Evolutionary conservation across 2,888 invertebrate species (phyloP), one percentile per base, ranked within the genome.

Genomic region (Scaptomyza caliginosa): DNA sequence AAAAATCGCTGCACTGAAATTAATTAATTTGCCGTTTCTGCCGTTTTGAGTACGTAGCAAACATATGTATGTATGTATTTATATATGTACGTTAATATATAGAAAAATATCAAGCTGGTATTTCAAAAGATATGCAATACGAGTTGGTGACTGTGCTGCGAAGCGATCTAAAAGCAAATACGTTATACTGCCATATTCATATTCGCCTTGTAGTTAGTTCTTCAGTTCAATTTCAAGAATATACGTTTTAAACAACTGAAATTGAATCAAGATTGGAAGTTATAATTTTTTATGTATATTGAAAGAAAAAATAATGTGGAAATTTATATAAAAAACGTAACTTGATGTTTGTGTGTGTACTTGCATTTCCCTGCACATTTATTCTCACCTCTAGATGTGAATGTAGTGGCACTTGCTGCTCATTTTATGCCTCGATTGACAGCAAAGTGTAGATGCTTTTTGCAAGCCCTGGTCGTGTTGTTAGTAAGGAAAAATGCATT

Each of bases 351-450:
- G 28, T 38, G 28, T 38, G 42, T 50, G 17, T 23, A 7, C 36
- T 19, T 51, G 26, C 26, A 45, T 19, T 17, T 26, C 17, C 4
- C 39, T 21, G n/a, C n/a, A n/a, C n/a, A n/a, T n/a, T n/a, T n/a
- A n/a, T n/a, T 11, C 32, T 34, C 26, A 7, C 58, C 8, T 19
- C 4, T 63, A 56, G 58, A 51, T 66, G 67, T 52, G 55, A 28
- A 62, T 78, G 78, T 75, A 87, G 88, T 84, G 80, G 74, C 87
- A 87, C 87, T 87, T 81, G 71, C 81, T 88, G 89, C 89, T 87
- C 88, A 86, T 88, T 87, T 88, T 74, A 87, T 82, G 89, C 87
- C 76, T 86, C 87, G 88, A 78, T 76, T 80, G 73, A 36, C 71
- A 64, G 70, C 65, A 68, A 67, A 87, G 89, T 83, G 83, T 75